Evolutionary conservation across 2,888 invertebrate species (phyloP), one percentile per base, ranked within the genome.

Genomic region (Pseudococcus longispinus): DNA sequence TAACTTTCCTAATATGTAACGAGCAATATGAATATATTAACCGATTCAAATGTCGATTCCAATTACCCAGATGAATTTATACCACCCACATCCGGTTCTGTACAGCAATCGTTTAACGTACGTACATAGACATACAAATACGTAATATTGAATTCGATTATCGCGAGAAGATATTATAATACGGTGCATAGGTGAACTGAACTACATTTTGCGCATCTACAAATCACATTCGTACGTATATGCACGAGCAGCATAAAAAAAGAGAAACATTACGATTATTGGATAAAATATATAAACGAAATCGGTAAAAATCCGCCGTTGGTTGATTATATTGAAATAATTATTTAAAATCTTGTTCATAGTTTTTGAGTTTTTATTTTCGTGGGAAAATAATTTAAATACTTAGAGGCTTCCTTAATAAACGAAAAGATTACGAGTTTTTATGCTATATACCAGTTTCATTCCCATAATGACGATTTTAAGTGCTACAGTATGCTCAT

Each of bases 381-480:
- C 84, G 84, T 84, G 84, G 84, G 84, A 84, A 84, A 84, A 84
- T 84, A 55, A 84, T 84, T 84, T 84, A 32, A 84, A 84, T 84
- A 84, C 55, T 55, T 84, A 84, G 84, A 84, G 60, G 84, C 84
- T 84, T 84, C 84, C 77, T 84, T 84, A 51, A 84, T 84, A 84
- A 84, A 84, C 84, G 77, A 80, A 80, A 84, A 60, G 84, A 55
- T 55, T 84, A 84, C 84, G 51, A 60, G 84, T 84, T 84, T 83
- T 84, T 84, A 84, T 60, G 84, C 60, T 84, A 29, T 55, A 84
- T 37, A 84, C 55, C 84, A 84, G 84, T 60, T 84, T 84, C 84
- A 84, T 84, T 84, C 84, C 84, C 84, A 84, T 84, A 84, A 84
- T 84, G 84, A 84, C 84, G 84, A 84, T 84, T 84, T 84, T 80